Percentiles rank a stretch among this genome's conserved stretches.
These are phyloP conservation scores for Geotria australis DNA, from an alignment of 2,797 vertebrate genomes.

Conservation along the genomic window DNA sequence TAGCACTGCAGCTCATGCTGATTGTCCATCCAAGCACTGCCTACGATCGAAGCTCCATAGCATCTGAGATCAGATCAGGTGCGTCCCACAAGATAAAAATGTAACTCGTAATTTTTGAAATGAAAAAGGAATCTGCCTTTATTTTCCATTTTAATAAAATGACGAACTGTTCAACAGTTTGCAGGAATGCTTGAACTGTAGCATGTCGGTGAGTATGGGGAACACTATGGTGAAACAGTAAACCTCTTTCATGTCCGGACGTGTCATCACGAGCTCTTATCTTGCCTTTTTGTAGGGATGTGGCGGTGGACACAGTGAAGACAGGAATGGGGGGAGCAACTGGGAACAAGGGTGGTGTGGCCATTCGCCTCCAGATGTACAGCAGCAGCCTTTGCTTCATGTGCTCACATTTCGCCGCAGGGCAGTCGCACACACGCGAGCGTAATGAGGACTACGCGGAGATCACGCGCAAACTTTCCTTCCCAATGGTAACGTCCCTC, in stretches of 20 bases:
- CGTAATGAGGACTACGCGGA: conserved; percentile 82
- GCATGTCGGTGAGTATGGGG: no score
- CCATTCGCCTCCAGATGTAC: conserved; percentile 78
- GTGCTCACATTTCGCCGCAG: conserved; percentile 90
- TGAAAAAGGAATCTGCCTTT: no score
- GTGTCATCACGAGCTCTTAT: neutral
- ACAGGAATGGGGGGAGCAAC: conserved; percentile 96
- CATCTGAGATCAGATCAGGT: no score
- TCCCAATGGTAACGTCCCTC: conserved; percentile 50
- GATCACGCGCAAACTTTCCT: conserved; percentile 61
- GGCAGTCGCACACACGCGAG: conserved; percentile 90
- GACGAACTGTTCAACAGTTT: no score
- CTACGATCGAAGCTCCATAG: no score
- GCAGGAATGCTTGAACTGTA: no score
- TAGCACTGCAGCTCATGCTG: no score
- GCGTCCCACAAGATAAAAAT: no score
- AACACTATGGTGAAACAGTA: no score
- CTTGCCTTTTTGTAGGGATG: conserved; percentile 27
- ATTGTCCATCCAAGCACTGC: no score
- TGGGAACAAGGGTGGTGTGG: conserved; percentile 87
- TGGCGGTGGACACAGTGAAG: conserved; percentile 88
- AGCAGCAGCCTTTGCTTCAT: conserved; percentile 93
- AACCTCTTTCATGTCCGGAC: neutral
- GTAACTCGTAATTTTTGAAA: no score
- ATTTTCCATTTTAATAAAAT: no score